Evolutionary conservation across 2,113 vertebrate genomes (phyloP).

Genomic region (Centropus unirufus): DNA sequence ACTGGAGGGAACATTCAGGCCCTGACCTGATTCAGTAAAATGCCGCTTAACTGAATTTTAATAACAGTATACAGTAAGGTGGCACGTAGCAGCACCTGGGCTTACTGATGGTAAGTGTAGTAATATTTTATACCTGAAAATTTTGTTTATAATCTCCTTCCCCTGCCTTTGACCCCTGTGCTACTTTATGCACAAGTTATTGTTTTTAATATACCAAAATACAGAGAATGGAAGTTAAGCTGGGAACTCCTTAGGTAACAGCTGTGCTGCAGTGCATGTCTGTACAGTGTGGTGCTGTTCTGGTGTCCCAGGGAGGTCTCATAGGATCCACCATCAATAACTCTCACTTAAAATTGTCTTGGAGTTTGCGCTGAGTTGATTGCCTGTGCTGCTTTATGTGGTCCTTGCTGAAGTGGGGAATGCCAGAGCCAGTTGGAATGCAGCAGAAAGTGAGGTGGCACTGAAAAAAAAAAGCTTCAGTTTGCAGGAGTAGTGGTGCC

Average conservation of each 20-base stretch:
- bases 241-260: neutral
- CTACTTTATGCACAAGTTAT: neutral
- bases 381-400: fast-evolving
- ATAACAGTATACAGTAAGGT: neutral
- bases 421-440: neutral
- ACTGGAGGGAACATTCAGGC: neutral
- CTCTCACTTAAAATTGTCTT: fast-evolving
- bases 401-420: neutral
- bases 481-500: neutral
- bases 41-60: slow-evolving; percentile 28
- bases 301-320: neutral
- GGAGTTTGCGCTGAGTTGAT: neutral
- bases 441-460: neutral
- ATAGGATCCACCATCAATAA: fast-evolving
- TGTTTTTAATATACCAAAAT: neutral
- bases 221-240: neutral
- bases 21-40: slow-evolving; percentile 4
- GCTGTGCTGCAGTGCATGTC: neutral
- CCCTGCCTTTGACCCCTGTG: neutral
- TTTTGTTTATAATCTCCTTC: neutral
- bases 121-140: neutral
- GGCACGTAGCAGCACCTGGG: neutral
- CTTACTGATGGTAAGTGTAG: neutral
- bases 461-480: neutral
- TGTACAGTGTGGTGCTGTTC: neutral